A percentile compares a stretch with the other conserved stretches of the same genome.
These are phyloP conservation scores for Brachionus sp. DNA, from an alignment of 1,140 invertebrate genomes.

Conservation along the genomic window DNA sequence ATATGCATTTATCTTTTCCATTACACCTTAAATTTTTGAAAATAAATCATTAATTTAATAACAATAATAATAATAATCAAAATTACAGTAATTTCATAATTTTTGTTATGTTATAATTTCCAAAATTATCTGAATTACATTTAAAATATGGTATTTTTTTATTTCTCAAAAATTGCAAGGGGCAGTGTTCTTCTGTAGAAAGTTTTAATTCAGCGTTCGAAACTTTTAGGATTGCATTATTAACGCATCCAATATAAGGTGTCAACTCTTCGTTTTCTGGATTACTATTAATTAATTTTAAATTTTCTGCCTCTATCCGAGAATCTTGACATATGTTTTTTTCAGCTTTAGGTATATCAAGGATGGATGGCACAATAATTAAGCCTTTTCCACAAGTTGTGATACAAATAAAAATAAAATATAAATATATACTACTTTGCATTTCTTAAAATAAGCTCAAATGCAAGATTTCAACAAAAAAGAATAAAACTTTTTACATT, in stretches of 20 bases:
- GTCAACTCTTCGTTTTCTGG: background rate
- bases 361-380: constrained; percentile 3
- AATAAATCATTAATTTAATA: background rate
- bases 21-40: background rate
- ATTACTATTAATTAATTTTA: background rate
- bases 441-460: background rate
- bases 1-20: background rate
- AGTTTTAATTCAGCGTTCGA: background rate
- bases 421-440: background rate
- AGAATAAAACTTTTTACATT: background rate
- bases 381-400: background rate
- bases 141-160: background rate
- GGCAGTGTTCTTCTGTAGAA: background rate
- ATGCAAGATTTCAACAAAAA: background rate
- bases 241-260: background rate
- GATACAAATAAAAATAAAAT: background rate
- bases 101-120: background rate
- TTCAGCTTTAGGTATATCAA: constrained; percentile 11
- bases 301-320: background rate
- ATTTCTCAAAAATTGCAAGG: background rate
- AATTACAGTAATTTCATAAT: background rate
- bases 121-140: background rate
- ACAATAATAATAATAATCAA: background rate
- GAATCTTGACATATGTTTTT: background rate
- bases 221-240: constrained; percentile 25